Percentiles rank a stretch among this genome's conserved stretches.
Evolutionary conservation across 2,113 vertebrate genomes (phyloP).

Genomic region (Arvicanthis niloticus): DNA sequence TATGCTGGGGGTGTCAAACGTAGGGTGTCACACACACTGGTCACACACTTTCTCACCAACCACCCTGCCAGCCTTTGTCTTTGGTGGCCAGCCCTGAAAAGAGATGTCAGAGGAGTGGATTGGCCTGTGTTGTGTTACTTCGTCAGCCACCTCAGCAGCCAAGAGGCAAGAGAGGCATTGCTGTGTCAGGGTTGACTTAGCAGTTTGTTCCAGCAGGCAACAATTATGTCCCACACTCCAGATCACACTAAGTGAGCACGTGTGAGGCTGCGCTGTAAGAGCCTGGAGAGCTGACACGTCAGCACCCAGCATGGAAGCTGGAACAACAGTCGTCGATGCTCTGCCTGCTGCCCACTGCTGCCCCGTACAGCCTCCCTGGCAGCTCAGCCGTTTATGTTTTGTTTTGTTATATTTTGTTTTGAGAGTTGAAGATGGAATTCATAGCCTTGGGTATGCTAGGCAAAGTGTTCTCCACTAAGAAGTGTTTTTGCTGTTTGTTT

Average conservation of each 20-base stretch:
- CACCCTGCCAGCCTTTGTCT: neutral
- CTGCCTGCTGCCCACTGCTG: neutral
- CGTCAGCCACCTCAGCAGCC: neutral
- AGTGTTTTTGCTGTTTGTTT: neutral
- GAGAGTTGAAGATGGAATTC: neutral
- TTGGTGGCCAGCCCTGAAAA: neutral
- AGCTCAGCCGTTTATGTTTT: neutral
- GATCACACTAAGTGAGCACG: neutral
- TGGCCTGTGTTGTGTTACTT: neutral
- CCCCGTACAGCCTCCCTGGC: neutral
- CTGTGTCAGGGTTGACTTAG: neutral
- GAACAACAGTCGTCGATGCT: neutral
- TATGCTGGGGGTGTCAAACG: neutral
- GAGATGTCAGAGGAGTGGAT: neutral
- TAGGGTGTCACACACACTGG: neutral
- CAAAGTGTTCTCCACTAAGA: neutral
- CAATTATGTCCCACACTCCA: fast-evolving
- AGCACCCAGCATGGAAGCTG: fast-evolving
- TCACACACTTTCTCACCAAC: no score
- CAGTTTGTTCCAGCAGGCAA: neutral
- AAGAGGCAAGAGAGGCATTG: neutral
- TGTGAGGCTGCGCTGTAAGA: neutral
- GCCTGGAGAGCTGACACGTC: neutral
- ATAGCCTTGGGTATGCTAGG: neutral
- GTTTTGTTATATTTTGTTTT: neutral